A percentile compares a stretch with the other conserved stretches of the same genome.
Evolutionary conservation across 2,113 vertebrate genomes (phyloP).

Genomic region (Ia io): DNA sequence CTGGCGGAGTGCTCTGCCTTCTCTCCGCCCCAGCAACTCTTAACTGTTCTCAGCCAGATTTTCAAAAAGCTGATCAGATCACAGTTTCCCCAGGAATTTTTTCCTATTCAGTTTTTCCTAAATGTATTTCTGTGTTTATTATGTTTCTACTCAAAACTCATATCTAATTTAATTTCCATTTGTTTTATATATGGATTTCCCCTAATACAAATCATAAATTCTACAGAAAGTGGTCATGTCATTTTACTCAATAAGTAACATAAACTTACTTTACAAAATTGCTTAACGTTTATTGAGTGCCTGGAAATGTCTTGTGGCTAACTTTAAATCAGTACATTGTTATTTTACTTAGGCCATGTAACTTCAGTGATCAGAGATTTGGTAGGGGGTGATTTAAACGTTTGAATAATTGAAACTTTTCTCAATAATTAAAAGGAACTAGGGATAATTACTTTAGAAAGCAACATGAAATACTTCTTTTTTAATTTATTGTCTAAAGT

Average conservation of each 20-base stretch:
- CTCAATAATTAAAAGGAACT: constrained; percentile 26
- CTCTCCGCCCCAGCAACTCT: not conserved
- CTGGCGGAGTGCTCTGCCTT: not conserved
- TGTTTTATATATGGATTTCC: not conserved
- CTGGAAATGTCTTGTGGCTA: not conserved
- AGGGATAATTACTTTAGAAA: not conserved
- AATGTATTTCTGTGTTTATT: not conserved
- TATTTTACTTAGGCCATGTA: not conserved
- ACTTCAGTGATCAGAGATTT: not conserved
- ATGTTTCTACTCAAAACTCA: not conserved
- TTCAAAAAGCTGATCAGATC: not conserved
- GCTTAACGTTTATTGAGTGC: not conserved
- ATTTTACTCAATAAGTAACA: not conserved
- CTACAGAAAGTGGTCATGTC: not conserved
- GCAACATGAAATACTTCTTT: not conserved
- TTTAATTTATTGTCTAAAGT: no score
- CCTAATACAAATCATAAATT: not conserved
- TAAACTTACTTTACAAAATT: not conserved
- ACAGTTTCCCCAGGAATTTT: not conserved
- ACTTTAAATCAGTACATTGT: not conserved
- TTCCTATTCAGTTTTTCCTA: not conserved
- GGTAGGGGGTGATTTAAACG: not conserved
- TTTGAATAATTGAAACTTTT: constrained; percentile 29
- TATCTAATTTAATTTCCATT: not conserved
- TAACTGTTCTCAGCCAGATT: not conserved